Base-by-base conservation (phyloP, 2,888 invertebrate genomes). In the Sepioteuthis lessoniana region DNA sequence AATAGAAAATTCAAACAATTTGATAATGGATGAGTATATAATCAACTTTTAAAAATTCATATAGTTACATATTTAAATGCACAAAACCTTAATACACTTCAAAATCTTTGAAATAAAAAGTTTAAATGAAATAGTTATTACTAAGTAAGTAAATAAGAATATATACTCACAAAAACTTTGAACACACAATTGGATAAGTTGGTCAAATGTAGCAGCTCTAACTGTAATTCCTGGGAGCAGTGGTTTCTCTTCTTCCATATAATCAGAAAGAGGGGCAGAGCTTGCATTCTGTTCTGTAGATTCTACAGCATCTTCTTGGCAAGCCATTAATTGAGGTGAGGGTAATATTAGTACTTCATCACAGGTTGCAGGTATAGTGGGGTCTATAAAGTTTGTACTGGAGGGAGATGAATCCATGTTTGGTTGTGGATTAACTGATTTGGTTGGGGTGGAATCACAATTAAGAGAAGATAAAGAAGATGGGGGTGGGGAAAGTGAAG, bases 131-230 rank as follows among this genome's bases (percentile, higher is more conserved):
- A 60, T 76, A 42, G 19, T 19, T n/a, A 42, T 31, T n/a, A n/a
- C 21, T 46, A 37, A 76, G n/a, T 91, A 21, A 1, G 16, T 42
- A 93, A 47, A 93, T 21, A n/a, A 90, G 90, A 90, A 90, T 37
- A 31, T 4, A 92, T 55, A 96, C 97, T 96, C 95, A 97, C 97
- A 96, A 95, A 97, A 97, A 94, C 97, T 97, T 93, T 97, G 96
- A 91, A 97, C 96, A 95, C 97, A 96, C 91, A 97, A 96, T 93
- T 97, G 96, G 90, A 97, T 96, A n/a, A 97, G 97, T 93, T 97
- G 96, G 91, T 97, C 96, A n/a, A 97, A 95, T 21, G 97, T 96
- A 91, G 97, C 97, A 8, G 97, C 97, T 47, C 97, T 95, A 92
- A 96, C 95, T 93, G 95, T 95, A 94, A 96, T 95, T 93, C 96